Evolutionary conservation across 2,797 vertebrate genomes (phyloP).

Genomic region (Characodon lateralis): DNA sequence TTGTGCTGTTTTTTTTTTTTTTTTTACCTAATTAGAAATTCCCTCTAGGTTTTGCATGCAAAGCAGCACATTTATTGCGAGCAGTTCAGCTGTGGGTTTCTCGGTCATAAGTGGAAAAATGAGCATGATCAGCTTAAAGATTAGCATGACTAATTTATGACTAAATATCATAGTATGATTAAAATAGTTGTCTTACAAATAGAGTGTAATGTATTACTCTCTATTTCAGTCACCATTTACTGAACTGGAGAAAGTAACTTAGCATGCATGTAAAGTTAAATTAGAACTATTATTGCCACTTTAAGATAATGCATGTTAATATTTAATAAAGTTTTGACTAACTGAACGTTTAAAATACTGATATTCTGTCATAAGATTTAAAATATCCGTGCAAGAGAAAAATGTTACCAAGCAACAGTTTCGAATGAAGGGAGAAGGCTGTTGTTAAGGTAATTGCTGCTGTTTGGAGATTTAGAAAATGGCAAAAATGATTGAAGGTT

Average conservation of each 20-base stretch:
- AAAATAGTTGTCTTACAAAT: conserved; percentile 22
- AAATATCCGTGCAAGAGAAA: conserved; percentile 38
- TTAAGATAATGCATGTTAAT: conserved; percentile 17
- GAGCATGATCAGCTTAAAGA: conserved; percentile 37
- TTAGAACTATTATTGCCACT: neutral
- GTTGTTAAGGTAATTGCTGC: conserved; percentile 34
- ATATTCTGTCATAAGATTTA: conserved; percentile 39
- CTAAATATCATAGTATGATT: conserved; percentile 23
- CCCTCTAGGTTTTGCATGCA: conserved; percentile 68
- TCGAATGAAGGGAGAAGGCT: conserved; percentile 48
- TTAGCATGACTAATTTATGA: conserved; percentile 41
- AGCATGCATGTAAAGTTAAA: conserved; percentile 4
- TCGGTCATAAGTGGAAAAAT: conserved; percentile 56
- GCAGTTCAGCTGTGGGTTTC: conserved; percentile 74
- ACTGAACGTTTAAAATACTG: conserved; percentile 28
- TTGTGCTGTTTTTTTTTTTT: conserved; percentile 47
- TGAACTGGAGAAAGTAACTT: conserved; percentile 11
- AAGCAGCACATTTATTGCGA: conserved; percentile 66
- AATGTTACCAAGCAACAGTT: conserved; percentile 70
- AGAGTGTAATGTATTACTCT: conserved; percentile 8
- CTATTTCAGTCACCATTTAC: neutral
- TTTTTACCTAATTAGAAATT: conserved; percentile 76
- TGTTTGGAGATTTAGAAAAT: conserved; percentile 40
- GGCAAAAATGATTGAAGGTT: conserved; percentile 20
- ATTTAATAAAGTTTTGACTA: conserved; percentile 9